A percentile compares a stretch with the other conserved stretches of the same genome.
phyloP scores from a whole-genome alignment of 2,888 invertebrate species.

The Lumbricus terrestris region DNA sequence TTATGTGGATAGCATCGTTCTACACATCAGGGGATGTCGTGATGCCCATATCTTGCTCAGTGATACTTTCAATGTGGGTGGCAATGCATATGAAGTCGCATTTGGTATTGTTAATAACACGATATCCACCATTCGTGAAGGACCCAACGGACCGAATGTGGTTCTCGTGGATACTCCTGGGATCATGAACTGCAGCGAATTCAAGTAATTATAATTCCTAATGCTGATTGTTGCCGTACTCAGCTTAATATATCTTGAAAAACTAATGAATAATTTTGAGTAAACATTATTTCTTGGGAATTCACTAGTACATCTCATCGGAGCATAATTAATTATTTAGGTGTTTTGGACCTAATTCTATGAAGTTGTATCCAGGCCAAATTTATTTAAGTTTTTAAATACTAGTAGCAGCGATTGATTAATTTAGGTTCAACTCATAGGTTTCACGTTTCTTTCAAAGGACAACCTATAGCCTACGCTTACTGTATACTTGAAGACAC shows the following conservation, averaged over 20 bases:
- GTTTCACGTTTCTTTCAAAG: background rate
- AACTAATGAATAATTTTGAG: background rate
- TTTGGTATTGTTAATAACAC: slow-evolving; percentile 25
- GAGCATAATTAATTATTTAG: background rate
- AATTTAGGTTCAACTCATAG: background rate
- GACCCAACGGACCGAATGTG: slow-evolving; percentile 24
- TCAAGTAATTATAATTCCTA: slow-evolving; percentile 10
- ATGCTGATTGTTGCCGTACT: background rate
- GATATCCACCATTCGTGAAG: slow-evolving; percentile 25
- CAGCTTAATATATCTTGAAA: background rate
- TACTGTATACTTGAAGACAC: too few relatives aligned
- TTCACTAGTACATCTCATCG: background rate
- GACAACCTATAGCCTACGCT: too few relatives aligned
- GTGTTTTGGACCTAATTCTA: too few relatives aligned
- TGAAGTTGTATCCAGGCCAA: background rate
- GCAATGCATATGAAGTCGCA: slow-evolving; percentile 26
- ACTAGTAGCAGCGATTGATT: background rate
- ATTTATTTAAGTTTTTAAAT: background rate
- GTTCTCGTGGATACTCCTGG: slow-evolving; percentile 23
- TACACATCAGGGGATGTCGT: slow-evolving; percentile 18
- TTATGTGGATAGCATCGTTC: slow-evolving; percentile 15
- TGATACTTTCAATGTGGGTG: background rate
- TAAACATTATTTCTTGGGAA: background rate
- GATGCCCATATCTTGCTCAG: slow-evolving; percentile 28
- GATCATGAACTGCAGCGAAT: slow-evolving; percentile 22